phyloP scores from a whole-genome alignment of 2,113 vertebrate genomes.

The Cygnus atratus region DNA sequence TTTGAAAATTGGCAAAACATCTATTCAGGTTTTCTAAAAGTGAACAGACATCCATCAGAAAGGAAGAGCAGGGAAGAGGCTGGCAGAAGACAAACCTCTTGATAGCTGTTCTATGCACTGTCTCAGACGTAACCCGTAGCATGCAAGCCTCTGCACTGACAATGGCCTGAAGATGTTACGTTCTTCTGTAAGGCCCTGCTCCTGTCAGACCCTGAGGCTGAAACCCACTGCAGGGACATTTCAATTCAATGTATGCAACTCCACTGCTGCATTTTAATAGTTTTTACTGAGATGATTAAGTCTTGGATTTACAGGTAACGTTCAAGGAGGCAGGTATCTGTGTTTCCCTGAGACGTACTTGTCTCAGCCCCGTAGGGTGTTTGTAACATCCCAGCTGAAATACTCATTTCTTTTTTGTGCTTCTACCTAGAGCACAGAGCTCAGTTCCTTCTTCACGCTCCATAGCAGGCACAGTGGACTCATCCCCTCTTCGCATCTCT shows the following conservation, averaged over 20 bases:
- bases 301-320: background rate
- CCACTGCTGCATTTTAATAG: background rate
- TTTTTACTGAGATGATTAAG: background rate
- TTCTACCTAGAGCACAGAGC: background rate
- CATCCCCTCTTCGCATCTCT: background rate
- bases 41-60: background rate
- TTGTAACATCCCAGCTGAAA: background rate
- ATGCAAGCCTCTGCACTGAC: background rate
- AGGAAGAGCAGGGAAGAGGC: rapidly evolving
- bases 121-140: background rate
- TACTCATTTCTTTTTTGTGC: background rate
- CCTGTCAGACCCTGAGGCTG: background rate
- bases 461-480: rapidly evolving
- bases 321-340: background rate
- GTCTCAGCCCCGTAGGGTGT: background rate
- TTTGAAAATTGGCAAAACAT: background rate
- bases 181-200: background rate
- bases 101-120: background rate
- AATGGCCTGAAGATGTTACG: background rate
- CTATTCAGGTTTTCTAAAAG: background rate
- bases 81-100: background rate
- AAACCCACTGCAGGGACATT: background rate
- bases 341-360: background rate
- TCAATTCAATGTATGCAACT: background rate
- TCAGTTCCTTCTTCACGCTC: background rate